phyloP scores from a whole-genome alignment of 1,140 invertebrate species.

The Alviniconcha marisindica region DNA sequence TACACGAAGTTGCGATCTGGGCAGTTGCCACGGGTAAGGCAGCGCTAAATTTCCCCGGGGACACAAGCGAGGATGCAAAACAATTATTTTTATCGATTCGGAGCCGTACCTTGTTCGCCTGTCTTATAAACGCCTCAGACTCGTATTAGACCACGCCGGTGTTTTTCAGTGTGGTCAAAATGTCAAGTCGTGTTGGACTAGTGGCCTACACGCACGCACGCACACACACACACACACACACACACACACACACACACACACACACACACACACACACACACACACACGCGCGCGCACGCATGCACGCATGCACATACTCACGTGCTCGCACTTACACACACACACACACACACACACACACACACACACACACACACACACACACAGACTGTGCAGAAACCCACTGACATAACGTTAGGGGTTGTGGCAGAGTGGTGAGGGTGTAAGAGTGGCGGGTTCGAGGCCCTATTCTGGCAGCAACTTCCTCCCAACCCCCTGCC shows the following conservation, averaged over 20 bases:
- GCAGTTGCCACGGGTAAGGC: not conserved
- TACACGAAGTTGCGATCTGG: no score
- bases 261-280: not conserved
- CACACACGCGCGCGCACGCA: not conserved
- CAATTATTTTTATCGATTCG: no score
- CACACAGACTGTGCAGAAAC: no score
- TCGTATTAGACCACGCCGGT: not conserved
- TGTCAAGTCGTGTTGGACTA: not conserved
- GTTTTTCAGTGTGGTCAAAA: no score
- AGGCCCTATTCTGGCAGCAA: no score
- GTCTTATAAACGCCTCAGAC: not conserved
- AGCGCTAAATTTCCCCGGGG: not conserved
- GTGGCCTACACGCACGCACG: not conserved
- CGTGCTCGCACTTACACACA: not conserved
- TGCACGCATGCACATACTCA: constrained; percentile 7
- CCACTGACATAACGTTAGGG: no score
- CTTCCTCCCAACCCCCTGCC: no score
- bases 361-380: constrained; percentile 5
- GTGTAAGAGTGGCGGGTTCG: no score
- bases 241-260: constrained; percentile 15
- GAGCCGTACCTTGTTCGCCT: no score
- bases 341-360: constrained; percentile 22
- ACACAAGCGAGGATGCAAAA: constrained; percentile 2
- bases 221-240: constrained; percentile 24
- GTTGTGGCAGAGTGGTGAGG: no score